Percentiles rank a stretch among this genome's conserved stretches.
phyloP scores from a whole-genome alignment of 2,888 invertebrate species.

The Metallyticus violacea region DNA sequence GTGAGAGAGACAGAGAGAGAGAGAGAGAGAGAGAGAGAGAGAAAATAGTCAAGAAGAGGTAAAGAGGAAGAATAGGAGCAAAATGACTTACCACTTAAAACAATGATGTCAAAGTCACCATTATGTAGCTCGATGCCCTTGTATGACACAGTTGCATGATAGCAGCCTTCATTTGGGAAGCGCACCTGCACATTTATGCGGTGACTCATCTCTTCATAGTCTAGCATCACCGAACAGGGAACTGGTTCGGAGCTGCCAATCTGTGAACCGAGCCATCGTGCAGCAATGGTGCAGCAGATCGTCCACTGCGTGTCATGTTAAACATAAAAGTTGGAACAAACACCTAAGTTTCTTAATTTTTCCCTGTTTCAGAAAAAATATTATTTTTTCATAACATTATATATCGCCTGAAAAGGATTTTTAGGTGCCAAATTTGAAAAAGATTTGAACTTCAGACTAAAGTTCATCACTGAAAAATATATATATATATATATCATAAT shows the following conservation, averaged over 20 bases:
- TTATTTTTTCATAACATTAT: neutral
- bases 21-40: neutral
- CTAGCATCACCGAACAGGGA: conserved; percentile 50
- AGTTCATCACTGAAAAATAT: no score
- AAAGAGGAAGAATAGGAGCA: neutral
- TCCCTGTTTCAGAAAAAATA: neutral
- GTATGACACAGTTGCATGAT: conserved; percentile 75
- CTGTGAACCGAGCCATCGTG: conserved; percentile 45
- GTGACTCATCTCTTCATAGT: conserved; percentile 76
- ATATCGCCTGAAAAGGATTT: neutral
- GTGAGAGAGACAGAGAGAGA: no score
- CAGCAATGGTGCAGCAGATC: conserved; percentile 12
- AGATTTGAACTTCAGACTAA: neutral
- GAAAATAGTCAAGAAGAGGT: neutral
- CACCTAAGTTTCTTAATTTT: neutral
- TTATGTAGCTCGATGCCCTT: conserved; percentile 74
- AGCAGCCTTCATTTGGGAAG: conserved; percentile 77
- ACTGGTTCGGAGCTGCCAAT: conserved; percentile 53
- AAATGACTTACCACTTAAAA: conserved; percentile 71
- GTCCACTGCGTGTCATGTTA: neutral
- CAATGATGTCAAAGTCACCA: conserved; percentile 89
- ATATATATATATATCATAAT: no score
- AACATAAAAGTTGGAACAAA: neutral
- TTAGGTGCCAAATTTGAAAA: neutral
- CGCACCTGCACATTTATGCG: conserved; percentile 73